phyloP scores from a whole-genome alignment of 1,140 invertebrate species.

The Lepeophtheirus salmonis region DNA sequence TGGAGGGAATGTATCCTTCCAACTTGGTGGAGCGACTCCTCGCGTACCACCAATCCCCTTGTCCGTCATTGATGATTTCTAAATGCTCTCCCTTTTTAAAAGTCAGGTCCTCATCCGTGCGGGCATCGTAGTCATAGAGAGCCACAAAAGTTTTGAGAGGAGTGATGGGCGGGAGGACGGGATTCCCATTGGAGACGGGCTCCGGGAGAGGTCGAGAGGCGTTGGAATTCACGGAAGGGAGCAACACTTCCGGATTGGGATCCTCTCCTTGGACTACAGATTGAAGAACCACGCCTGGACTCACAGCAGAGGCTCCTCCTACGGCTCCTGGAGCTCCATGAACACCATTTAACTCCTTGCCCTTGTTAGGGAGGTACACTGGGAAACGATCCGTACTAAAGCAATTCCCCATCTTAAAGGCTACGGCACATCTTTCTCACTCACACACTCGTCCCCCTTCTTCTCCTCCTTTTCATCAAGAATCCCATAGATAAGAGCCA shows the following conservation, averaged over 20 bases:
- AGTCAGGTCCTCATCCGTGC: conserved; percentile 93
- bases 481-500: too few species aligned
- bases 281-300: not conserved
- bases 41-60: conserved; percentile 97
- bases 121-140: conserved; percentile 93
- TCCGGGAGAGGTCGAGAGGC: not conserved
- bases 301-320: not conserved
- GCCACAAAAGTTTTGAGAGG: conserved; percentile 64
- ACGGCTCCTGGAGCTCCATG: too few species aligned
- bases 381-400: conserved; percentile 4
- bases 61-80: conserved; percentile 90
- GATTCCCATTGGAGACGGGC: conserved; percentile 8
- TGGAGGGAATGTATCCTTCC: conserved; percentile 95
- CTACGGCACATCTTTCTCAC: not conserved
- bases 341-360: not conserved
- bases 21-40: conserved; percentile 74
- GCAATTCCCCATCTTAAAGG: conserved; percentile 9
- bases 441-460: too few species aligned
- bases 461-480: too few species aligned
- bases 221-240: not conserved
- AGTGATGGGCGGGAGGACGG: not conserved
- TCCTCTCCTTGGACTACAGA: too few species aligned
- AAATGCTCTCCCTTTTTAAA: conserved; percentile 95
- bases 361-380: not conserved
- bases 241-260: not conserved